Base-by-base conservation (phyloP, 2,888 invertebrate species). In the Phrixothrix hirtus region DNA sequence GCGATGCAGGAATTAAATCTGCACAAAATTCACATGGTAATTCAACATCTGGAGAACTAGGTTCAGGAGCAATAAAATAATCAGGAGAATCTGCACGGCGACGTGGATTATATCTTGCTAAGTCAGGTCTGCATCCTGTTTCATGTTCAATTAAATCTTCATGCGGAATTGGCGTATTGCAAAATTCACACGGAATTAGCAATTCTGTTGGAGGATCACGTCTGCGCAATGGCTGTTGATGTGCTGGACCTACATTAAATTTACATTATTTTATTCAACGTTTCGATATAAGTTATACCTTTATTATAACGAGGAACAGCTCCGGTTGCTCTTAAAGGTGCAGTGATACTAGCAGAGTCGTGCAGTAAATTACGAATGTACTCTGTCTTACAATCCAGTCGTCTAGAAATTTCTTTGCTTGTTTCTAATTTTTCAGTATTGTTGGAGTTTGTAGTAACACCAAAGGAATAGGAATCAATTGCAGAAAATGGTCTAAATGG, bases 1-100 rank as follows among this genome's bases (percentile, higher is more conserved):
- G 74, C 1, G 78, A 77, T 0, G 78, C 78, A 0, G 79, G 79
- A 52, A 82, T 75, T 61, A 77, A 75, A 12, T 67, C 68, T 13
- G 72, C 73, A 67, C 83, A 84, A 73, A 83, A 83, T 76, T 83
- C 83, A 69, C 84, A 84, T 3, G 83, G 83, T 34, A 83, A 71
- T 52, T 74, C 74, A 32, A 79, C 76, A 34, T 77, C 79, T 1
- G 73, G 73, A 0, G 59, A 60, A 31, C 57, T 61, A 9, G 59
- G 58, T 10, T 67, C 60, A 1, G 65, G 69, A 1, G 66, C 66
- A 0, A 60, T 55, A 29, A 64, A 65, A 45, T 66, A 67, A 44
- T 68, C 64, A 29, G 70, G 66, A 1, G 50, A 44, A 7, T 51
- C 39, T 15, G 60, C 36, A 34, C 65, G 60, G 27, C 70, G 57